These are phyloP conservation scores for Balearica regulorum DNA, from an alignment of 2,797 vertebrate species.

Conservation along the genomic window DNA sequence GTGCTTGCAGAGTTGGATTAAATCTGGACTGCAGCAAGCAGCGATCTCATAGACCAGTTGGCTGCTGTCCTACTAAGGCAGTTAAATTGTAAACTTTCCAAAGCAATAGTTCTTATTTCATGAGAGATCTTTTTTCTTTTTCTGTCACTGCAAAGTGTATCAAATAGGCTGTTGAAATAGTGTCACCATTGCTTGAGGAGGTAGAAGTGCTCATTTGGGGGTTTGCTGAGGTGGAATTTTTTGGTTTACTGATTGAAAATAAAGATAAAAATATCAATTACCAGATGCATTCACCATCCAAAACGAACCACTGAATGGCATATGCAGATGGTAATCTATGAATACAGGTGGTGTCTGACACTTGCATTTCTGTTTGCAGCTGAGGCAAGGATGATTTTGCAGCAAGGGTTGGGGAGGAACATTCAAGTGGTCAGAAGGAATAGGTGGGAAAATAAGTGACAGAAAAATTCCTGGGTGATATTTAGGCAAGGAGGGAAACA, in stretches of 20 bases:
- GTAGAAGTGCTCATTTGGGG: not conserved
- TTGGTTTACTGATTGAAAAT: not conserved
- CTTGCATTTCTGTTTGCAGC: not conserved
- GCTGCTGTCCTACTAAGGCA: not conserved
- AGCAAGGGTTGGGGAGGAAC: not conserved
- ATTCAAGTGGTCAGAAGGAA: not conserved
- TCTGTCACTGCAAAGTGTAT: not conserved
- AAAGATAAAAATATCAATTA: not conserved
- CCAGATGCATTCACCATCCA: not conserved
- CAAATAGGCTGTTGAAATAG: not conserved
- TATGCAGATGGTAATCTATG: not conserved
- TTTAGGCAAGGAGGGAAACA: not conserved
- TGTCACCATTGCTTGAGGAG: not conserved
- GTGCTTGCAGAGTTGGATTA: not conserved
- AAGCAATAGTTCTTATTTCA: not conserved
- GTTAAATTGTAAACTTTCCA: not conserved
- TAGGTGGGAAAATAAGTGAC: not conserved
- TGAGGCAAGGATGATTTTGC: not conserved
- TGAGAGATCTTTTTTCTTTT: not conserved
- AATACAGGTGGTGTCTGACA: not conserved
- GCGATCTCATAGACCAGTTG: not conserved
- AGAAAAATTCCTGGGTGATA: not conserved
- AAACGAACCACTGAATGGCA: not conserved
- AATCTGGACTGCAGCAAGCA: not conserved
- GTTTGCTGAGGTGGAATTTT: not conserved